Conservation (phyloP, 2,888 invertebrate species). For the Lasioglossum vierecki region DNA sequence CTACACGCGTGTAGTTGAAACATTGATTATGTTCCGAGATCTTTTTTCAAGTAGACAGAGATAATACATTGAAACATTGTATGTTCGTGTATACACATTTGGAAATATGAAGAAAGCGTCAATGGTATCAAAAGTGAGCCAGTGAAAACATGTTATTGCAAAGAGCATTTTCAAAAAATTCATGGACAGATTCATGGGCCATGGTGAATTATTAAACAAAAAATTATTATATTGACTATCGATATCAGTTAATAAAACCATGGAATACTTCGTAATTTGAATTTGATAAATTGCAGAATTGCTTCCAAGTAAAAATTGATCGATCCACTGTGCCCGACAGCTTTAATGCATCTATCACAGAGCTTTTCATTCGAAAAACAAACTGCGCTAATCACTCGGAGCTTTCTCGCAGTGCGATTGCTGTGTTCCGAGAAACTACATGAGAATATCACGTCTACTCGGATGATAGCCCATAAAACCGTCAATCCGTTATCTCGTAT, state of each 20-base stretch:
- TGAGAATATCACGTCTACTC: neutral
- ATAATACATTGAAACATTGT: neutral
- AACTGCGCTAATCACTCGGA: neutral
- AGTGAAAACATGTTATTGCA: too few relatives aligned
- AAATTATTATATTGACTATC: too few relatives aligned
- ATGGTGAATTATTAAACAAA: too few relatives aligned
- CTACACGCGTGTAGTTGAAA: neutral
- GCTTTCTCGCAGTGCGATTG: neutral
- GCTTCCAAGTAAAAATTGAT: too few relatives aligned
- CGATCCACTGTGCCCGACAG: too few relatives aligned
- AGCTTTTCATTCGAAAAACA: neutral
- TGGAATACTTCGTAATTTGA: too few relatives aligned
- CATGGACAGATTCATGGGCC: too few relatives aligned
- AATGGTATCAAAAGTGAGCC: too few relatives aligned
- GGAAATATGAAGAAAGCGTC: neutral
- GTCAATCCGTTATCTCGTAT: neutral
- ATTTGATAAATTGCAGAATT: too few relatives aligned
- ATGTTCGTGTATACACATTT: neutral
- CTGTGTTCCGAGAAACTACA: neutral
- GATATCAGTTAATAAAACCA: too few relatives aligned
- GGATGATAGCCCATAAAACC: conserved; percentile 12
- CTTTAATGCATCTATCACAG: too few relatives aligned
- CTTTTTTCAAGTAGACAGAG: neutral
- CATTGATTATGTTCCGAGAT: neutral
- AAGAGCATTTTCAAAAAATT: too few relatives aligned